Conservation (phyloP, 2,888 invertebrate genomes). For the Thysanoteuthis rhombus region DNA sequence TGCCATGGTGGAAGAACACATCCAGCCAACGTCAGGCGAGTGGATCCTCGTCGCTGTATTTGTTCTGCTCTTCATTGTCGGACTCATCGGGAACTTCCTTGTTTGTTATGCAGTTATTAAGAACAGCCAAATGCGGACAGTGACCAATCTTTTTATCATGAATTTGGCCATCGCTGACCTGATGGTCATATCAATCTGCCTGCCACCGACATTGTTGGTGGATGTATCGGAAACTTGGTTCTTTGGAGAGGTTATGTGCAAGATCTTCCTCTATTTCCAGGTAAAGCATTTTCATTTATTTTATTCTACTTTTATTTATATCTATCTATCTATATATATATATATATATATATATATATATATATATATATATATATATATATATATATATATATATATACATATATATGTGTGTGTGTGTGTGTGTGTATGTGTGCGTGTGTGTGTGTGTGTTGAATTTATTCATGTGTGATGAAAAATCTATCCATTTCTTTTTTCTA, state of each 20-base stretch:
- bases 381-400: too few species aligned
- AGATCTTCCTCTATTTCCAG: constrained; percentile 88
- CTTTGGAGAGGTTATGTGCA: constrained; percentile 85
- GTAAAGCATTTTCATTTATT: constrained; percentile 71
- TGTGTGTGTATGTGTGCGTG: too few species aligned
- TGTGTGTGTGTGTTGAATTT: too few species aligned
- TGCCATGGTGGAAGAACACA: constrained; percentile 36
- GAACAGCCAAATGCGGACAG: constrained; percentile 88
- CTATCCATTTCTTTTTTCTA: too few species aligned
- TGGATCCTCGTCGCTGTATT: constrained; percentile 84
- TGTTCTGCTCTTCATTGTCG: constrained; percentile 81
- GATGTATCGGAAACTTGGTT: constrained; percentile 95
- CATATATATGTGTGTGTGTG: too few species aligned
- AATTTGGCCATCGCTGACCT: constrained; percentile 87
- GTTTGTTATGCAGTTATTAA: constrained; percentile 90
- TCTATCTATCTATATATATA: too few species aligned
- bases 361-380: too few species aligned
- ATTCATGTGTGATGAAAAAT: too few species aligned
- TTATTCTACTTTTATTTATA: too few species aligned
- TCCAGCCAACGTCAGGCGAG: constrained; percentile 64
- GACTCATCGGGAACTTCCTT: constrained; percentile 85
- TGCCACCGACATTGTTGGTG: constrained; percentile 88
- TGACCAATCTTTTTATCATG: constrained; percentile 93
- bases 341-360: too few species aligned
- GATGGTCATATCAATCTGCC: constrained; percentile 86